Base-by-base conservation (phyloP, 2,797 vertebrate species). In the Psittacula derbiana region DNA sequence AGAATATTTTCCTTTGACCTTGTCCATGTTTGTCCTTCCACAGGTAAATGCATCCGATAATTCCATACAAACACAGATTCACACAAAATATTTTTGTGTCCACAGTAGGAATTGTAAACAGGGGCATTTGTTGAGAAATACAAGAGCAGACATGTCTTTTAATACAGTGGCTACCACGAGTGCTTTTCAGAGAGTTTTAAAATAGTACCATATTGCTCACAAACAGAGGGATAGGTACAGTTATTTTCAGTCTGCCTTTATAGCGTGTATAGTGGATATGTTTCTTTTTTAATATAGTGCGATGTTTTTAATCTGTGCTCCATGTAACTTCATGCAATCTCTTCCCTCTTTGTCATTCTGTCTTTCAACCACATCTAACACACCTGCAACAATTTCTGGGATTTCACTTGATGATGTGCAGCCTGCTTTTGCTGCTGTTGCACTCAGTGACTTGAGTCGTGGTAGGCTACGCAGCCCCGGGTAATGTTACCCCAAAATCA, bases 1-100 rank as follows among this genome's bases (percentile, higher is more conserved):
- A 96, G 92, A 96, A 95, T 97, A 94, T 93, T 97, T 96, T 95
- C 93, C 78, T 92, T 66, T 98, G 98, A 98, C 98, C 98, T 98
- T 98, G 98, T 96, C 96, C 89, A 12, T 96, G 71, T 90, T 97
- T 95, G 97, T 98, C 98, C 98, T 98, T 96, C 91, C 60, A 67
- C 70, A 70, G 93, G 84, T 73, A 73, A 84, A 80, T 46, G 74
- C 40, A 49, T 84, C 41, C 76, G 60, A 90, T 72, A 95, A 80
- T 87, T 94, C 92, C 47, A 38, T 55, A 65, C 30, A 64, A 93
- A 66, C 86, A 69, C 9, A 36, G 74, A 87, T 70, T 72, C 57
- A 41, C 88, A 74, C 47, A 50, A 90, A 94, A 71, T 80, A 78
- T 78, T 92, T 87, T 67, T 83, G 83, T 85, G 64, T 64, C 78